Evolutionary conservation across 92 coral and sea anemone species (phyloP).

Genomic region (Epizoanthus rinbou): DNA sequence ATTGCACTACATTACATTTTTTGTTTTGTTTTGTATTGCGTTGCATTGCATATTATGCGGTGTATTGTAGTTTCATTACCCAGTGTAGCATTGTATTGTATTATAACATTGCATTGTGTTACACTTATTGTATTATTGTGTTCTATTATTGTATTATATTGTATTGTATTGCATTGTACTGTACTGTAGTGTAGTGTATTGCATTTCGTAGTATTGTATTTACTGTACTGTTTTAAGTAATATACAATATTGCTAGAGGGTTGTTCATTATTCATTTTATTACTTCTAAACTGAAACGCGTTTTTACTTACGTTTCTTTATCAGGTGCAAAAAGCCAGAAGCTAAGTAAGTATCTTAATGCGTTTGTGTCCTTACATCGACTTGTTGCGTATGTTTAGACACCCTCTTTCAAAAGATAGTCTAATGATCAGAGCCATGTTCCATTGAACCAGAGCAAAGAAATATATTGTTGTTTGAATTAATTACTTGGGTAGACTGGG

Average conservation of each 20-base stretch:
- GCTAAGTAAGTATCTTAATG: constrained; percentile 30
- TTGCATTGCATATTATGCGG: not conserved
- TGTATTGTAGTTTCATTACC: no score
- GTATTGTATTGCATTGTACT: not conserved
- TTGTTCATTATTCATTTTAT: not conserved
- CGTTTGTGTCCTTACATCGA: constrained; percentile 27
- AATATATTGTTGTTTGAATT: no score
- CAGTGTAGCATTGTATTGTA: no score
- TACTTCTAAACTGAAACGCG: not conserved
- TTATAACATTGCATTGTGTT: no score
- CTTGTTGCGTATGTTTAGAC: no score
- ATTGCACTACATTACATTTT: no score
- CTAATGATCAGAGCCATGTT: no score
- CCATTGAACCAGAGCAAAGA: no score
- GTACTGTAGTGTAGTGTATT: not conserved
- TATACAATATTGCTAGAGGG: not conserved
- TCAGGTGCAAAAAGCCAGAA: constrained; percentile 17
- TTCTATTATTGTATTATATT: not conserved
- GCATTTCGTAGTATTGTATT: not conserved
- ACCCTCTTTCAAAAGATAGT: no score
- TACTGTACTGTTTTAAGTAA: not conserved
- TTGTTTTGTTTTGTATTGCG: no score
- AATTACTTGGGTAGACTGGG: no score
- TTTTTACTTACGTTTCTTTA: not conserved
- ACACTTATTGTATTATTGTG: no score